phyloP scores from a whole-genome alignment of 2,113 vertebrate genomes.

The Cairina moschata region DNA sequence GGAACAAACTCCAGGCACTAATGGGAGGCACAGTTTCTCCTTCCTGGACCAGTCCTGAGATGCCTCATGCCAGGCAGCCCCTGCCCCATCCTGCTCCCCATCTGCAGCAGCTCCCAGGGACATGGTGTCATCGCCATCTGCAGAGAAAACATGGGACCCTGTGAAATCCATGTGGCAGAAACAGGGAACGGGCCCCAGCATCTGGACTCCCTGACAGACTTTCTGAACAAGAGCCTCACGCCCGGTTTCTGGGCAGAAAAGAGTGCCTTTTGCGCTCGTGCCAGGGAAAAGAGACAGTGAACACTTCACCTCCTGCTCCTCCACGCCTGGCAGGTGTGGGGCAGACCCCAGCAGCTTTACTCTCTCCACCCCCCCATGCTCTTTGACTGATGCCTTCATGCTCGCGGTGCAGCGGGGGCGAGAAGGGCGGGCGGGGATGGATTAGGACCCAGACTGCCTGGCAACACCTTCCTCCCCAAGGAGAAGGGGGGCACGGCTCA shows the following conservation, averaged over 20 bases:
- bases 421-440: neutral
- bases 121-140: conserved; percentile 83
- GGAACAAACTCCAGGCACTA: neutral
- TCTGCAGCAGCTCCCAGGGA: conserved; percentile 81
- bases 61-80: neutral
- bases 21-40: neutral
- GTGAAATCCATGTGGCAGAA: neutral
- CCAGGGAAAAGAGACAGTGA: neutral
- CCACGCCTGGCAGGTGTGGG: rapidly evolving
- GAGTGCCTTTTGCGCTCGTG: rapidly evolving
- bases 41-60: neutral
- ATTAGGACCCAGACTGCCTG: neutral
- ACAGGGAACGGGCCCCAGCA: neutral
- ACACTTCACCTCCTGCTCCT: neutral
- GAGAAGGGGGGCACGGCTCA: neutral
- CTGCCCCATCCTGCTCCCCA: conserved; percentile 82
- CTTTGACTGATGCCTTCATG: neutral
- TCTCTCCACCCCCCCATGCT: neutral
- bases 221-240: neutral
- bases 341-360: neutral
- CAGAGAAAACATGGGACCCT: neutral
- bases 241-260: neutral
- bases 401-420: too few relatives aligned
- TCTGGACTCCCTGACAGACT: rapidly evolving
- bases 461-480: neutral